Base-by-base conservation (phyloP, 2,888 invertebrate species). In the Mechanitis mazaeus region DNA sequence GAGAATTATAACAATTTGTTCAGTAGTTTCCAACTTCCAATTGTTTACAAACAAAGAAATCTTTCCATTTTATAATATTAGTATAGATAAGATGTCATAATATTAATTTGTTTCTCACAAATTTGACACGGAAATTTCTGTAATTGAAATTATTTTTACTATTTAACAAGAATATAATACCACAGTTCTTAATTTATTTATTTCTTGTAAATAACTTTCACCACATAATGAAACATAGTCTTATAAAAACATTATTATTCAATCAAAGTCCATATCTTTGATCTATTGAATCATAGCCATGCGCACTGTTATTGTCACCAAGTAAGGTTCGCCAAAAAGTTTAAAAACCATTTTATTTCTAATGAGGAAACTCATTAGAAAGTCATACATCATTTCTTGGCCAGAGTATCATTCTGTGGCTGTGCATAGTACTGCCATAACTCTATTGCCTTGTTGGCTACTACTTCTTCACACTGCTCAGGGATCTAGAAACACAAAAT, bases 391-490 rank as follows among this genome's bases (percentile, higher is more conserved):
- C 90, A 90, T 88, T 89, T 90, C 75, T 90, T 90, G 45, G 84
- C 85, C 2, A 89, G 73, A 58, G 81, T 84, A 60, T 90, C 90
- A 59, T 75, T 87, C 64, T 89, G 90, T 0, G 90, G 87, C 62
- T 86, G 88, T 2, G 87, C 94, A 61, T 95, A 95, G 79, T 95
- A 94, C 77, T 95, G 95, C 95, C 96, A 96, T 70, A 95, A 90
- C 73, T 96, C 96, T 5, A 97, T 94, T 1, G 96, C 94, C 84
- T 96, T 95, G 76, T 94, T 96, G 0, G 95, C 95, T 64, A 96
- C 94, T 2, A 95, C 92, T 78, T 96, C 96, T 68, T 95, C 94
- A 71, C 92, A 93, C 82, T 97, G 95, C 77, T 95, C 94, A 3
- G 94, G 92, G 69, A 95, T 93, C 95, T 95, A 35, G 78, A 11